Evolutionary conservation across 2,888 invertebrate genomes (phyloP).

Genomic region (Chesias legatella): DNA sequence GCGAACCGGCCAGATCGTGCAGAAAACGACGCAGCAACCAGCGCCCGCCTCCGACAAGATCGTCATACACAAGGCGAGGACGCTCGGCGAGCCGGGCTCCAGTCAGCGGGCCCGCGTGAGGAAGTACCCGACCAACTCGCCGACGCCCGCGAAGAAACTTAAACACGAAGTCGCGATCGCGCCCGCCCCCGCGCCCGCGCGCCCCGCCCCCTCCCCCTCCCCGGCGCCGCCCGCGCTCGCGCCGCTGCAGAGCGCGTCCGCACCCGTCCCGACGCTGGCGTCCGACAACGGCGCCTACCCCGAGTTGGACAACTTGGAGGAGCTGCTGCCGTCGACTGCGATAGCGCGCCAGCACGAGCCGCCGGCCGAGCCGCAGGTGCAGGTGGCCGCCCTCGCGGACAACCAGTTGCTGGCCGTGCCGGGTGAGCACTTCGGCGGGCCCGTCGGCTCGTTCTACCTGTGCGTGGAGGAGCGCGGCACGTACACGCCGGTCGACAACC

Average conservation of each 20-base stretch:
- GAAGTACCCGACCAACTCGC: slow-evolving; percentile 48
- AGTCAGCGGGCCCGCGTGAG: slow-evolving; percentile 51
- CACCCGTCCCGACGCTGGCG: slow-evolving; percentile 41
- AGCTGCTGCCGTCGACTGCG: slow-evolving; percentile 69
- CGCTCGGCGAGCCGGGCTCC: slow-evolving; percentile 40
- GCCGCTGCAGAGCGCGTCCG: slow-evolving; percentile 37
- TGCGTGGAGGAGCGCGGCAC: slow-evolving; percentile 87
- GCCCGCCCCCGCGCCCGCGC: slow-evolving; percentile 30
- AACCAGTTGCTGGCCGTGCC: slow-evolving; percentile 86
- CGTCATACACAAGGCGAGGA: slow-evolving; percentile 56
- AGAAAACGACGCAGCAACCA: slow-evolving; percentile 45
- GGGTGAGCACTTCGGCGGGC: slow-evolving; percentile 86
- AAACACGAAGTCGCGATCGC: slow-evolving; percentile 60
- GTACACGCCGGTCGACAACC: slow-evolving; percentile 86
- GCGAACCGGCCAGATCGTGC: slow-evolving; percentile 70
- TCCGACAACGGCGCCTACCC: slow-evolving; percentile 46
- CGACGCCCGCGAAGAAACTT: slow-evolving; percentile 51
- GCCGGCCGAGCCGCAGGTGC: slow-evolving; percentile 26
- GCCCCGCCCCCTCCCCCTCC: slow-evolving; percentile 20
- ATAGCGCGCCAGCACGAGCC: slow-evolving; percentile 58
- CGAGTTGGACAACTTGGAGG: slow-evolving; percentile 69
- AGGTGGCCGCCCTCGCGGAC: slow-evolving; percentile 56
- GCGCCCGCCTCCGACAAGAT: slow-evolving; percentile 51
- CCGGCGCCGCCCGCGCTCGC: slow-evolving; percentile 31
- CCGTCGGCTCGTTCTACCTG: slow-evolving; percentile 86